phyloP scores from a whole-genome alignment of 2,113 vertebrate species.

The Cyanistes caeruleus region DNA sequence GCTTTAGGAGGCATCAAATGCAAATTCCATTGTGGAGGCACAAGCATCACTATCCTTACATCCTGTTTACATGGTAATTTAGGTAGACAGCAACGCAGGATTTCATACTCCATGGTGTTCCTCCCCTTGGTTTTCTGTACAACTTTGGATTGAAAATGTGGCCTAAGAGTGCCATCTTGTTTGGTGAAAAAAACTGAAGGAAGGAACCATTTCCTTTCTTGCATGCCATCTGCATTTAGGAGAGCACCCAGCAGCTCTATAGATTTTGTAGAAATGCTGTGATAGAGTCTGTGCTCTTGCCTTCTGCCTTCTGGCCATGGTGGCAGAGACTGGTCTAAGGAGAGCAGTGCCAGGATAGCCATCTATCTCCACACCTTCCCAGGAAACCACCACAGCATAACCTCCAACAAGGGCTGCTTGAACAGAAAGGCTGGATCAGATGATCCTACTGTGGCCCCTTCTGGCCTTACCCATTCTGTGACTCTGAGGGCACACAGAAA shows the following conservation, averaged over 20 bases:
- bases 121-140: not conserved
- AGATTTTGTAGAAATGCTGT: not conserved
- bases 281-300: not conserved
- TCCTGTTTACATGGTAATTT: not conserved
- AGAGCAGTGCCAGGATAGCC: not conserved
- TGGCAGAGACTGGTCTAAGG: not conserved
- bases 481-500: not conserved
- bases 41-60: not conserved
- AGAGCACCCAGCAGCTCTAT: not conserved
- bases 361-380: not conserved
- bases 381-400: not conserved
- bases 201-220: not conserved
- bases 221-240: not conserved
- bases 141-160: not conserved
- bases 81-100: not conserved
- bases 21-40: not conserved
- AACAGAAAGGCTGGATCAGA: not conserved
- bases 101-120: not conserved
- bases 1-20: not conserved
- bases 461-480: not conserved
- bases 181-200: not conserved
- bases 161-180: not conserved
- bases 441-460: not conserved
- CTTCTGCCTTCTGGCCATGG: not conserved
- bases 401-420: not conserved